These are phyloP conservation scores for Oegoconia quadripuncta DNA, from an alignment of 2,888 invertebrate species.

Conservation along the genomic window DNA sequence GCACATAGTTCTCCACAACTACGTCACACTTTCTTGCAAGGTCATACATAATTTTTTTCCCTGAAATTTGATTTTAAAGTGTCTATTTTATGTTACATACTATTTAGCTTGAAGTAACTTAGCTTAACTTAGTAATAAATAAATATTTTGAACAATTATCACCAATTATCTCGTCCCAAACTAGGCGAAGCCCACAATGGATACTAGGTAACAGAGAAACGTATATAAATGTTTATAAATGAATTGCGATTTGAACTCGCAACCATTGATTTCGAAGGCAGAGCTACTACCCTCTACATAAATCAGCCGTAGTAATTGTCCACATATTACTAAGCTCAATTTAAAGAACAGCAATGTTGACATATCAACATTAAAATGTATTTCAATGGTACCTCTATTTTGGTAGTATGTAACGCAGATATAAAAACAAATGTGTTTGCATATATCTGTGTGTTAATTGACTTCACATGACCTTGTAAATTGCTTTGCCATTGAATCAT, in stretches of 20 bases:
- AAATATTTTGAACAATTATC: too few relatives aligned
- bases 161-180: too few relatives aligned
- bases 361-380: not conserved
- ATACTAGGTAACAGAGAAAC: too few relatives aligned
- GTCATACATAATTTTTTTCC: slow-evolving; percentile 81
- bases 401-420: not conserved
- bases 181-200: too few relatives aligned
- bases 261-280: too few relatives aligned
- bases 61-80: slow-evolving; percentile 37
- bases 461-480: not conserved
- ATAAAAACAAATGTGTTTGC: not conserved
- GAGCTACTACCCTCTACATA: too few relatives aligned
- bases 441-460: not conserved
- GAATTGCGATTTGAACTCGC: too few relatives aligned
- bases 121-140: not conserved
- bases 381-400: not conserved
- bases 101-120: not conserved
- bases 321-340: too few relatives aligned
- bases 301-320: too few relatives aligned
- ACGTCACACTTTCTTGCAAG: slow-evolving; percentile 90
- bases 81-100: not conserved
- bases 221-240: too few relatives aligned
- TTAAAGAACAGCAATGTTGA: too few relatives aligned
- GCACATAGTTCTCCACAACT: slow-evolving; percentile 95
- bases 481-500: not conserved